These are phyloP conservation scores for Hippoglossus hippoglossus DNA, from an alignment of 2,797 vertebrate species.

Conservation along the genomic window DNA sequence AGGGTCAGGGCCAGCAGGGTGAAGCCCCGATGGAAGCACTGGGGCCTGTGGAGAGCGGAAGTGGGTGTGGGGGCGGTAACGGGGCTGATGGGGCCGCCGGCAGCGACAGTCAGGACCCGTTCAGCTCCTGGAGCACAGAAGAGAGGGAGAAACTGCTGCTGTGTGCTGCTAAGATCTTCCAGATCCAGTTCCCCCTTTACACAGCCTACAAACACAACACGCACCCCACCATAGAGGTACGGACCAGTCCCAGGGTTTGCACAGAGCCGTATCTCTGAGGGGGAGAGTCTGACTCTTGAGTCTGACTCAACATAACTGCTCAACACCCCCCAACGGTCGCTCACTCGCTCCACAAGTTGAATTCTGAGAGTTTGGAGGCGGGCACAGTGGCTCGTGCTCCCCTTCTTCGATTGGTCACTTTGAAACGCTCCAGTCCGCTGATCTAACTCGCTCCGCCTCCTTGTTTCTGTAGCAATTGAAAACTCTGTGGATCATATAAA, in stretches of 20 bases:
- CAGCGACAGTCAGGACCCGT: conserved; percentile 85
- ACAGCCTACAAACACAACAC: conserved; percentile 99
- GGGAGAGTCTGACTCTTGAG: too few relatives aligned
- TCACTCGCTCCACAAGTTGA: too few relatives aligned
- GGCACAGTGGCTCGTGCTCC: too few relatives aligned
- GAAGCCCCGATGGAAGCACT: conserved; percentile 84
- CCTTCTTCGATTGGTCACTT: too few relatives aligned
- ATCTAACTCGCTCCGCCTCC: too few relatives aligned
- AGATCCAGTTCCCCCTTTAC: conserved; percentile 98
- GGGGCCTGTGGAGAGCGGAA: conserved; percentile 76
- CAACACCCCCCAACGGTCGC: too few relatives aligned
- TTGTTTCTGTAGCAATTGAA: too few relatives aligned
- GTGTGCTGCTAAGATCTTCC: conserved; percentile 98
- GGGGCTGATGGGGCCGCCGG: conserved; percentile 69
- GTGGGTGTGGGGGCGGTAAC: conserved; percentile 46
- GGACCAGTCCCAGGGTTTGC: background rate
- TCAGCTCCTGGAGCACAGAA: conserved; percentile 93
- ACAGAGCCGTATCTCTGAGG: too few relatives aligned
- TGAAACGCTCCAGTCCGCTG: too few relatives aligned
- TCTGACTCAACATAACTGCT: too few relatives aligned
- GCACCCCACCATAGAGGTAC: conserved; percentile 98
- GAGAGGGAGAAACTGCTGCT: conserved; percentile 97
- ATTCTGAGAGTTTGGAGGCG: too few relatives aligned
- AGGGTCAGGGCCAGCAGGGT: conserved; percentile 66
- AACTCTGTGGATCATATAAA: too few relatives aligned